phyloP scores from a whole-genome alignment of 2,113 vertebrate species.

The Smithornis capensis region DNA sequence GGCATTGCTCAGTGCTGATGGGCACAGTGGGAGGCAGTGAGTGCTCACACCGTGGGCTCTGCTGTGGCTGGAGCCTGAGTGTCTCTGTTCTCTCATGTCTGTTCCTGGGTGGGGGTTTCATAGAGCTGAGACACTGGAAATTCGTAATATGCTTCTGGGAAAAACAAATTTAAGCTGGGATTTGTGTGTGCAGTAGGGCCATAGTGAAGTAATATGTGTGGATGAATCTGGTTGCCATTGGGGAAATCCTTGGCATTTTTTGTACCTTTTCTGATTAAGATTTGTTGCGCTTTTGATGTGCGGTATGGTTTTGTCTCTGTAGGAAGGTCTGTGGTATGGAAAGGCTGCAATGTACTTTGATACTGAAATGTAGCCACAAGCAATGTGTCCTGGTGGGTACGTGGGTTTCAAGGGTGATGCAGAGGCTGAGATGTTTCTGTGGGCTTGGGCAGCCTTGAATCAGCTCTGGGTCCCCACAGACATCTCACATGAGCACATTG shows the following conservation, averaged over 20 bases:
- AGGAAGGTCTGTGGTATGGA: rapidly evolving
- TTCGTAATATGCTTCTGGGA: not conserved
- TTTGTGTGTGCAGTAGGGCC: not conserved
- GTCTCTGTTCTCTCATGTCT: not conserved
- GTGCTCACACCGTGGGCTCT: rapidly evolving
- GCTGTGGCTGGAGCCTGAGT: not conserved
- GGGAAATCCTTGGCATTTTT: not conserved
- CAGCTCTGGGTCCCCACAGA: not conserved
- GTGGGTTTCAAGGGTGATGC: not conserved
- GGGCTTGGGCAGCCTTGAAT: not conserved
- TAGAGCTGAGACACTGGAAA: not conserved
- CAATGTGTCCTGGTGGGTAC: rapidly evolving
- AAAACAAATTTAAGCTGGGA: not conserved
- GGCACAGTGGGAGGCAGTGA: not conserved
- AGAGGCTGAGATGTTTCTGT: not conserved
- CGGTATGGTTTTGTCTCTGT: not conserved
- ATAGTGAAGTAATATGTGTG: not conserved
- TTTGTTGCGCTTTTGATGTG: not conserved
- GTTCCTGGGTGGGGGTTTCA: not conserved
- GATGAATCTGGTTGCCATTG: not conserved
- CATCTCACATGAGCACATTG: rapidly evolving
- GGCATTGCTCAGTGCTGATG: not conserved
- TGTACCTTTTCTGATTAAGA: not conserved
- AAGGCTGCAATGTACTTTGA: not conserved
- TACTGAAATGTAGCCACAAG: not conserved